These are phyloP conservation scores for Dendronephthya gigantea DNA, from an alignment of 64 coral and sea anemone genomes.

Conservation along the genomic window DNA sequence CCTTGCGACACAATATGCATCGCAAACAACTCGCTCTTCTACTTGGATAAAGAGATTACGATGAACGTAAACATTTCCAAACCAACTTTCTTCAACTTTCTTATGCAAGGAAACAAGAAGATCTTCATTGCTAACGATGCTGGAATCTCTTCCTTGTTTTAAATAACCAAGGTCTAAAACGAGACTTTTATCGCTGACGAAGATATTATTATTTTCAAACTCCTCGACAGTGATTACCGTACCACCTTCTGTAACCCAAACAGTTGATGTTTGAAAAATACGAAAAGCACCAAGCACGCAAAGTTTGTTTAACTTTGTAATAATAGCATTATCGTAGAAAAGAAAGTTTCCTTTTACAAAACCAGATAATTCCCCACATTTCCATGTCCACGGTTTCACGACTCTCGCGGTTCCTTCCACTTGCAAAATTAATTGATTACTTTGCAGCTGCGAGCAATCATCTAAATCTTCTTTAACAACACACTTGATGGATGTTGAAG, in stretches of 20 bases:
- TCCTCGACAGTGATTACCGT: slow-evolving; percentile 14
- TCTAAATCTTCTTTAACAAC: slow-evolving; percentile 34
- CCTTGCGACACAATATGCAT: slow-evolving; percentile 24
- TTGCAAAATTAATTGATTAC: slow-evolving; percentile 22
- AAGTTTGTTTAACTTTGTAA: slow-evolving; percentile 32
- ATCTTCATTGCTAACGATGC: slow-evolving; percentile 15
- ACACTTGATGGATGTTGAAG: slow-evolving; percentile 15
- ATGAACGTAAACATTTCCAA: slow-evolving; percentile 10
- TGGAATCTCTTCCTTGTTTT: slow-evolving; percentile 15
- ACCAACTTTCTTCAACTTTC: slow-evolving; percentile 18
- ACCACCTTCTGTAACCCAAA: slow-evolving; percentile 35
- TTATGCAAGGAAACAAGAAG: slow-evolving; percentile 13
- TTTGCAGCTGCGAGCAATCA: slow-evolving; percentile 43
- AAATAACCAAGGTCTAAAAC: slow-evolving; percentile 40
- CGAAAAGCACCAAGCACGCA: slow-evolving; percentile 29
- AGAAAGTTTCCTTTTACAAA: slow-evolving; percentile 34
- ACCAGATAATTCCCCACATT: slow-evolving; percentile 25
- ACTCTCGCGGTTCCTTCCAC: slow-evolving; percentile 33
- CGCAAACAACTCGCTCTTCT: slow-evolving; percentile 27
- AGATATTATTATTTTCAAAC: slow-evolving; percentile 32
- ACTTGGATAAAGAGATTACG: slow-evolving; percentile 37
- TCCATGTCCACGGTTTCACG: slow-evolving; percentile 45
- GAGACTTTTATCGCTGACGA: slow-evolving; percentile 34
- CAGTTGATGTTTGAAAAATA: slow-evolving; percentile 38
- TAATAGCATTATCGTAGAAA: slow-evolving; percentile 39